These are phyloP conservation scores for Drosophila borborema DNA, from an alignment of 2,888 invertebrate genomes.

Conservation along the genomic window DNA sequence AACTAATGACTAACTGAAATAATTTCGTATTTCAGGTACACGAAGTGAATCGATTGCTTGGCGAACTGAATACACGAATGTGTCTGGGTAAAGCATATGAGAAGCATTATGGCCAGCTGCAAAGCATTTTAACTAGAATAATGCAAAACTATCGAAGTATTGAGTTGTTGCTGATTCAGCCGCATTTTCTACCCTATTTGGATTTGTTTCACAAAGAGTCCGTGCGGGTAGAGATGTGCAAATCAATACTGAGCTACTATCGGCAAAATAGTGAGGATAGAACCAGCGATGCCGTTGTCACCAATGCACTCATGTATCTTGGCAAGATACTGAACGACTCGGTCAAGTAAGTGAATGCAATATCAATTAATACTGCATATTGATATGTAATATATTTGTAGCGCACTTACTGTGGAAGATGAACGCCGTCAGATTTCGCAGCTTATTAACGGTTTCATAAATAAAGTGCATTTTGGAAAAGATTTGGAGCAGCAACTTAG, in stretches of 20 bases:
- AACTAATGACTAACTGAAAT: background rate
- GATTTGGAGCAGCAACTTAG: slow-evolving; percentile 96
- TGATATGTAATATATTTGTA: slow-evolving; percentile 79
- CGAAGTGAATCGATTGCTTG: slow-evolving; percentile 93
- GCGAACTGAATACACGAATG: slow-evolving; percentile 94
- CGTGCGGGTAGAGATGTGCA: slow-evolving; percentile 93
- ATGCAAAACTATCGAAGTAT: slow-evolving; percentile 91
- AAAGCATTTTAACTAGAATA: slow-evolving; percentile 91
- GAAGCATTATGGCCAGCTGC: slow-evolving; percentile 91
- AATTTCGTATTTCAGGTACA: slow-evolving; percentile 87
- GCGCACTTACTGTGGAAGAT: slow-evolving; percentile 96
- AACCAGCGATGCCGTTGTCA: slow-evolving; percentile 92
- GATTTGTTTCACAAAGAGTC: slow-evolving; percentile 95
- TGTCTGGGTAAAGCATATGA: slow-evolving; percentile 91
- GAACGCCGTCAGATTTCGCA: slow-evolving; percentile 94
- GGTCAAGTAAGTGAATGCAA: slow-evolving; percentile 90
- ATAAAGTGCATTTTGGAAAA: slow-evolving; percentile 92
- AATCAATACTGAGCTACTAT: slow-evolving; percentile 90
- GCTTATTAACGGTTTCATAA: slow-evolving; percentile 92
- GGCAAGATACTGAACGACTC: slow-evolving; percentile 96
- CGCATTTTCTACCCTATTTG: slow-evolving; percentile 95
- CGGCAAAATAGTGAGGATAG: slow-evolving; percentile 86
- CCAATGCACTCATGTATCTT: slow-evolving; percentile 94
- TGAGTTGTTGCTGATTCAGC: slow-evolving; percentile 93
- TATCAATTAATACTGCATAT: background rate